Evolutionary conservation across 2,888 invertebrate species (phyloP), one percentile per base, ranked within the genome.

Genomic region (Adelognathus sp.): DNA sequence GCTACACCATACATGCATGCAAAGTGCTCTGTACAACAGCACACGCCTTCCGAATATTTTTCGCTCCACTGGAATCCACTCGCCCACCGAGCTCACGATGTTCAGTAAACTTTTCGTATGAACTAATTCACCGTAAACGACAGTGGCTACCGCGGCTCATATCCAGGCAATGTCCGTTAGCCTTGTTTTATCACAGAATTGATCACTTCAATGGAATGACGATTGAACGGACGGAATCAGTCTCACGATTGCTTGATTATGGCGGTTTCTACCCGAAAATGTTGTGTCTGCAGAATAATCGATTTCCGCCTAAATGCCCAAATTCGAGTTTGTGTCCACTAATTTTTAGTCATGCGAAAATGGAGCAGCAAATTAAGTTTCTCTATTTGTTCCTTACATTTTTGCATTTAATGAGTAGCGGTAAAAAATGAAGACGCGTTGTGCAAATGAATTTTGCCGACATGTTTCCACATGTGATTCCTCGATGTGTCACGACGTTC

Each of bases 91-190:
- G 18, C 58, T 58, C 21, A 11, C 9, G 46, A 31, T 60, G 39
- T 60, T 33, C 50, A 52, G 41, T 50, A 14, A 76, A 76, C 76
- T 76, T 76, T 76, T 70, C 50, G 70, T 71, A 60, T 76, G 56
- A 75, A 76, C 64, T 70, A 76, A 70, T 64, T 44, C 41, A 56
- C 46, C 31, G 63, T 27, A 24, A 27, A 64, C 56, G 33, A 33
- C 63, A 58, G 44, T 61, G 29, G 29, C 36, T 69, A 46, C 14
- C 18, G 29, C 9, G 29, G 44, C 36, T 33, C 69, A 76, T 39
- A 46, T 70, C 18, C 41, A 21, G 56, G 69, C 33, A 46, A 46
- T 11, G 44, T 24, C 29, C 16, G 36, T 56, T 46, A 44, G 50
- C 29, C 64, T n/a, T 60, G 14, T 33, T 33, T 29, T 60, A 11